phyloP scores from a whole-genome alignment of 2,797 vertebrate species.

The Morelia viridis region DNA sequence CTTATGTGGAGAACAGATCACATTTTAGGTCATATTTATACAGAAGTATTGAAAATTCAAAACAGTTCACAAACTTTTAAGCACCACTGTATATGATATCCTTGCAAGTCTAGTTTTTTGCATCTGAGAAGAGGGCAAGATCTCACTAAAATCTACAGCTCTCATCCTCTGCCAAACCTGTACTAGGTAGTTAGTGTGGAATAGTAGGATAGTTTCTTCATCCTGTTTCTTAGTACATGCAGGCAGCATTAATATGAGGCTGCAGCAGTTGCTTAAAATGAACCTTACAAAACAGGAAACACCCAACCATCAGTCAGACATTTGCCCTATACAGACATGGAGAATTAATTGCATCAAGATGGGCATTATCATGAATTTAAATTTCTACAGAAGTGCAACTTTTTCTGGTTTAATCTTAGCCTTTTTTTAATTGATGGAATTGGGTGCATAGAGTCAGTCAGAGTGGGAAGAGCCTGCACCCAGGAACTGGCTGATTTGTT shows the following conservation, averaged over 20 bases:
- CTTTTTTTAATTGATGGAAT: neutral
- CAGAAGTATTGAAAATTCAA: neutral
- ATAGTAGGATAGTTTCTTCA: neutral
- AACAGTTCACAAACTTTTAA: neutral
- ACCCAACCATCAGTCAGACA: neutral
- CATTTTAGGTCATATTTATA: neutral
- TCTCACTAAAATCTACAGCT: neutral
- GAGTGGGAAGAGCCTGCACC: neutral
- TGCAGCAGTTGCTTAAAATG: neutral
- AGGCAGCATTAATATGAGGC: neutral
- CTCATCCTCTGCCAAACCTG: neutral
- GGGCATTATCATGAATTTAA: neutral
- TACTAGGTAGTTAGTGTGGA: neutral
- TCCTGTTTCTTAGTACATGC: neutral
- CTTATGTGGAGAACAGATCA: too few relatives aligned
- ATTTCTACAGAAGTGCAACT: neutral
- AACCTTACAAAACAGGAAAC: neutral
- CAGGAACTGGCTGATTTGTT: neutral
- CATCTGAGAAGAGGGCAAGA: neutral
- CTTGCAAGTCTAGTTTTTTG: neutral
- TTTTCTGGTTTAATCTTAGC: neutral
- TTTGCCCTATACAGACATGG: too few relatives aligned
- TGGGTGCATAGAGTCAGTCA: neutral
- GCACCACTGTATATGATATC: neutral
- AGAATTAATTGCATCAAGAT: neutral